Evolutionary conservation across 2,888 invertebrate genomes (phyloP), one percentile per base, ranked within the genome.

Genomic region (Diadromus collaris): DNA sequence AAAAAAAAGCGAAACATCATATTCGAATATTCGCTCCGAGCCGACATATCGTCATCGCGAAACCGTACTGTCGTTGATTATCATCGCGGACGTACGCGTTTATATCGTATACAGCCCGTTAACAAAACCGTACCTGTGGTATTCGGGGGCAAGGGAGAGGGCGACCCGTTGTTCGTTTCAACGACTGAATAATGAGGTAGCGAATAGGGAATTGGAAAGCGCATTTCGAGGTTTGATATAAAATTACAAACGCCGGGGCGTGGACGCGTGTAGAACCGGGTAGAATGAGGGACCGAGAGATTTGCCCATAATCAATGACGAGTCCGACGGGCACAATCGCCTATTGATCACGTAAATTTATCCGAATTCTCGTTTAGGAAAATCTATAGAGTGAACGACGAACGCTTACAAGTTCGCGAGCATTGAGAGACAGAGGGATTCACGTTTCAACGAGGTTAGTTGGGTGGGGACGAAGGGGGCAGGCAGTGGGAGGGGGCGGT

Each of bases 291-390:
- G 27, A 19, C 7, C 46, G 48, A 19, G 48, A 19, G 46, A 65
- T 60, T 19, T 19, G 29, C 19, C 29, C 21, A 54, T 61, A 21
- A 41, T 41, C 74, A 67, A 63, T 46, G 63, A 72, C 58, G 79
- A 72, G 51, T 69, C 67, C 72, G 60, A 32, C 44, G 51, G 69
- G 60, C 69, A 60, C 69, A 76, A 79, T 76, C 60, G 69, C 32
- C 34, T 64, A 79, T 79, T 76, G 69, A 79, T 72, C 60, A 60
- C 60, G 73, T 69, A 76, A 76, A 72, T 69, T 76, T 73, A 60
- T 76, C 76, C 69, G 64, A 76, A 76, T 68, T 70, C 65, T 41
- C 58, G 38, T 44, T 29, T 38, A 38, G 56, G 13, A 65, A 38
- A 60, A 63, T 79, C 56, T 38, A 63, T 78, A 67, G 67, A 41